phyloP scores from a whole-genome alignment of 2,797 vertebrate genomes.

The Sarcoramphus papa region DNA sequence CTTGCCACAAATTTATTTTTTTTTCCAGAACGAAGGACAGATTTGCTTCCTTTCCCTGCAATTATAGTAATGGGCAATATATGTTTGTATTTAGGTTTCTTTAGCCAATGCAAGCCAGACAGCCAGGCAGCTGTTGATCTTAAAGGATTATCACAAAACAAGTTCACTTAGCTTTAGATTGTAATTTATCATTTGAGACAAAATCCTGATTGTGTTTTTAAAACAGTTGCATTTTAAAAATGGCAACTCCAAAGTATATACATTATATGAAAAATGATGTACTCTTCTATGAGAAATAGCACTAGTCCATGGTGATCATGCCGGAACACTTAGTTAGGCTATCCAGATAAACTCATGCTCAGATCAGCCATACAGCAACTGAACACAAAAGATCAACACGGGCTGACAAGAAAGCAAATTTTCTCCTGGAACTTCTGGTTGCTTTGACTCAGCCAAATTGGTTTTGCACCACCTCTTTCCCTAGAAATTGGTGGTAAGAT shows the following conservation, averaged over 20 bases:
- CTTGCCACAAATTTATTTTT: constrained; percentile 26
- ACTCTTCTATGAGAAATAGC: neutral
- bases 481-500: neutral
- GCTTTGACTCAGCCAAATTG: neutral
- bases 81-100: constrained; percentile 44
- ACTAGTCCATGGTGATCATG: neutral
- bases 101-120: constrained; percentile 45
- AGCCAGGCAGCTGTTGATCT: constrained; percentile 48
- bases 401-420: neutral
- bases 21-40: constrained; percentile 28
- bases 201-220: constrained; percentile 37
- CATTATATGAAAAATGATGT: neutral
- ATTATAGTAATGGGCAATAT: constrained; percentile 25
- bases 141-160: constrained; percentile 53
- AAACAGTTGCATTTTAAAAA: constrained; percentile 15
- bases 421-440: neutral
- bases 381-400: neutral
- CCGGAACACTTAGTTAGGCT: neutral
- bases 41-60: constrained; percentile 20
- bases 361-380: neutral
- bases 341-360: neutral
- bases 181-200: constrained; percentile 32
- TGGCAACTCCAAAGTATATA: neutral
- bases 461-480: neutral
- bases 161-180: constrained; percentile 6